Evolutionary conservation across 1,140 invertebrate genomes (phyloP).

Genomic region (Drosophila miranda): DNA sequence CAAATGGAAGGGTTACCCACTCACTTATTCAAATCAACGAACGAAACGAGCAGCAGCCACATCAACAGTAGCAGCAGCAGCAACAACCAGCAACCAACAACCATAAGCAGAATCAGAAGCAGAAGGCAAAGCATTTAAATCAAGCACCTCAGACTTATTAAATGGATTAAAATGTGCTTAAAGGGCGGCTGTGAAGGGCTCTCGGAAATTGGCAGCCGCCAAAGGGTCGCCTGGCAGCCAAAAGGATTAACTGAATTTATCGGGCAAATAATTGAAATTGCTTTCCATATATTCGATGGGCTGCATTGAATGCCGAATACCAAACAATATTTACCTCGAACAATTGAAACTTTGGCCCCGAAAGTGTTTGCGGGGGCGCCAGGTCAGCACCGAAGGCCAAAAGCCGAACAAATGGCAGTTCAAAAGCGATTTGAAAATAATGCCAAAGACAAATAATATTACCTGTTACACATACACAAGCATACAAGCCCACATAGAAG

Average conservation of each 20-base stretch:
- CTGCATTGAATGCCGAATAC: constrained; percentile 9
- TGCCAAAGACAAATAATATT: constrained; percentile 79
- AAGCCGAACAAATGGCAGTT: constrained; percentile 64
- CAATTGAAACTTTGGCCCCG: constrained; percentile 61
- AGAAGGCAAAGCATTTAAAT: constrained; percentile 63
- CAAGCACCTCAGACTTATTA: constrained; percentile 59
- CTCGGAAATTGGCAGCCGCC: constrained; percentile 32
- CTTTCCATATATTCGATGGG: constrained; percentile 18
- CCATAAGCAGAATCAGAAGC: not conserved
- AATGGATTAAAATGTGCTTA: constrained; percentile 61
- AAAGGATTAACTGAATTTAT: constrained; percentile 59
- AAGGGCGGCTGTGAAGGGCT: constrained; percentile 40
- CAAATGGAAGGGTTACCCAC: constrained; percentile 28
- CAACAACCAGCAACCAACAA: constrained; percentile 15
- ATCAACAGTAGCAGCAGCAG: constrained; percentile 5
- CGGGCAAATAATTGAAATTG: constrained; percentile 64
- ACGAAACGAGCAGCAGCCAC: constrained; percentile 42
- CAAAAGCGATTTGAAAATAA: constrained; percentile 79
- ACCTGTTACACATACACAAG: constrained; percentile 67
- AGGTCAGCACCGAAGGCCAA: constrained; percentile 31
- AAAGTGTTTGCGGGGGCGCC: constrained; percentile 33
- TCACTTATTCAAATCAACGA: constrained; percentile 66
- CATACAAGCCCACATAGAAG: constrained; percentile 9
- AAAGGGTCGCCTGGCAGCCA: constrained; percentile 24
- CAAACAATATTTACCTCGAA: constrained; percentile 59